phyloP scores from a whole-genome alignment of 2,888 invertebrate genomes.

The Branchipolynoe longqiensis region DNA sequence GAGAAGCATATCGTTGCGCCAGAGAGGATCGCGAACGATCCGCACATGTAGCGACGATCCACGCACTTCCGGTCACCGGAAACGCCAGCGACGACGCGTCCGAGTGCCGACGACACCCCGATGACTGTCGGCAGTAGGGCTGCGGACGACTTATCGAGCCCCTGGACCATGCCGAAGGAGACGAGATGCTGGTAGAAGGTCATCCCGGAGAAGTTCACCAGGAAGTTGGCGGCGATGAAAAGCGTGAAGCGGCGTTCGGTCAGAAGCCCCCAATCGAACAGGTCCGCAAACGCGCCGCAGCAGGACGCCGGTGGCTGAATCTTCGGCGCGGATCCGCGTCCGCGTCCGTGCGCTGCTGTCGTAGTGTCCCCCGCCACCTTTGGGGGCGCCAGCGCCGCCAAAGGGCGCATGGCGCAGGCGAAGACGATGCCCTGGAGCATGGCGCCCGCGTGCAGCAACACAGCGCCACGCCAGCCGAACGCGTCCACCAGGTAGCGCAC shows the following conservation, averaged over 20 bases:
- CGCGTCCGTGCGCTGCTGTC: not conserved
- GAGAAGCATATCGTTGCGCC: slow-evolving; percentile 59
- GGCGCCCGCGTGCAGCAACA: slow-evolving; percentile 45
- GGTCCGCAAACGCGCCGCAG: not conserved
- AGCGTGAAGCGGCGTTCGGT: slow-evolving; percentile 59
- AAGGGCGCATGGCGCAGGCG: slow-evolving; percentile 24
- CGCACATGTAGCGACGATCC: slow-evolving; percentile 62
- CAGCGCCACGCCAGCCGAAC: slow-evolving; percentile 64
- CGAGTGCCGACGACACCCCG: slow-evolving; percentile 61
- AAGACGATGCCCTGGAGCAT: not conserved
- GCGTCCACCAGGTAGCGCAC: slow-evolving; percentile 57
- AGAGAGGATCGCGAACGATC: slow-evolving; percentile 41
- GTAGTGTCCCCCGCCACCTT: too few species aligned
- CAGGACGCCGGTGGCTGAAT: not conserved
- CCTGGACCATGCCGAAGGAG: slow-evolving; percentile 21
- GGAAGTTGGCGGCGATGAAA: slow-evolving; percentile 63
- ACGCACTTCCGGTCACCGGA: slow-evolving; percentile 59
- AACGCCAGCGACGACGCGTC: slow-evolving; percentile 57
- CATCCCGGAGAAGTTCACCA: slow-evolving; percentile 62
- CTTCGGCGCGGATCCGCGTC: not conserved
- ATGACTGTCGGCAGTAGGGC: slow-evolving; percentile 65
- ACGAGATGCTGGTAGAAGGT: slow-evolving; percentile 61
- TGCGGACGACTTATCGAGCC: slow-evolving; percentile 60
- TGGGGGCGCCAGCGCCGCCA: not conserved
- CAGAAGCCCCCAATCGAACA: slow-evolving; percentile 63